These are phyloP conservation scores for Conistra vaccinii DNA, from an alignment of 2,888 invertebrate genomes.

Conservation along the genomic window DNA sequence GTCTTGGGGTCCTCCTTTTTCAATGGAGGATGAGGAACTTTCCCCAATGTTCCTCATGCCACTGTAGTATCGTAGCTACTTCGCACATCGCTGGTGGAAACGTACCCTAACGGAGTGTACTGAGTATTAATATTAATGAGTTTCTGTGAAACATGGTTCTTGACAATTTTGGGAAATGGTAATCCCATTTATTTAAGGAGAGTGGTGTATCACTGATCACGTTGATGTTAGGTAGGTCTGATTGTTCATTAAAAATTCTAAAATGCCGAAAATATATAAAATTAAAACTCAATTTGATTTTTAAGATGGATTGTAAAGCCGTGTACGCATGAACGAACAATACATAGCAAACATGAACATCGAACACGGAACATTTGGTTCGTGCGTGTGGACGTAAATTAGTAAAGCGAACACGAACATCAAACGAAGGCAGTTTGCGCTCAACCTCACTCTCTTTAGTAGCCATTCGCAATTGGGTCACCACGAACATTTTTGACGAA, in stretches of 20 bases:
- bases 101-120: conserved; percentile 7
- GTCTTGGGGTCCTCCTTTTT: background rate
- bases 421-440: too few species aligned
- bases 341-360: too few species aligned
- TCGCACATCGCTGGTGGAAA: background rate
- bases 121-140: conserved; percentile 57
- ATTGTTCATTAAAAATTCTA: conserved; percentile 5
- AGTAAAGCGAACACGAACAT: too few species aligned
- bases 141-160: conserved; percentile 30
- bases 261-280: background rate
- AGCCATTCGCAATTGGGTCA: too few species aligned
- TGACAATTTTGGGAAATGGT: conserved; percentile 29
- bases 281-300: too few species aligned
- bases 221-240: background rate
- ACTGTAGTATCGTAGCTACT: background rate
- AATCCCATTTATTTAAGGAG: conserved; percentile 47
- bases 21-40: background rate
- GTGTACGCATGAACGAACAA: too few species aligned
- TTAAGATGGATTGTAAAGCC: too few species aligned
- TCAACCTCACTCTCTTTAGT: too few species aligned
- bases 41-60: background rate
- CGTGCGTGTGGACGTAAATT: too few species aligned
- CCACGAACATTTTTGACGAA: too few species aligned
- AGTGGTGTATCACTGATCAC: conserved; percentile 24
- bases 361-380: too few species aligned